Percentiles rank a stretch among this genome's conserved stretches.
These are phyloP conservation scores for Limnephilus marmoratus DNA, from an alignment of 2,888 invertebrate genomes.

Conservation along the genomic window DNA sequence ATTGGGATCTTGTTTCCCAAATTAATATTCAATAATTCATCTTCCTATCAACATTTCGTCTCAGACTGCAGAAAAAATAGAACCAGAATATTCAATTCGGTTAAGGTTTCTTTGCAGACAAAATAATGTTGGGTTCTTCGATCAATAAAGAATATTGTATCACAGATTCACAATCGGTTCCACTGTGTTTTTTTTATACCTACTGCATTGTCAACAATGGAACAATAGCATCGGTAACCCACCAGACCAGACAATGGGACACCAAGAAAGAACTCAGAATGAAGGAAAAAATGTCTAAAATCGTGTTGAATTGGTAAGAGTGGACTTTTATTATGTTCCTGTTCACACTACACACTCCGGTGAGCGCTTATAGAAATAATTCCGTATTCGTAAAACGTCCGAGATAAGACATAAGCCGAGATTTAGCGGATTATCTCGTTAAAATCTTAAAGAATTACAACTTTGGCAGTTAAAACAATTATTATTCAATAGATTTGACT, in stretches of 20 bases:
- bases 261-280: neutral
- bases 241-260: constrained; percentile 17
- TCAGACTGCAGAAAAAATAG: neutral
- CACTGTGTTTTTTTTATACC: neutral
- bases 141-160: neutral
- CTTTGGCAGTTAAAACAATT: too few relatives aligned
- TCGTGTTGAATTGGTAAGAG: neutral
- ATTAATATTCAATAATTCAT: too few relatives aligned
- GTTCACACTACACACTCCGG: neutral
- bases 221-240: neutral
- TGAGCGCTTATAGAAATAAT: neutral
- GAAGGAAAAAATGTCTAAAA: neutral
- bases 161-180: neutral
- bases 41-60: neutral
- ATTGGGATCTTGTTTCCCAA: neutral
- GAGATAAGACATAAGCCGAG: too few relatives aligned
- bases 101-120: neutral
- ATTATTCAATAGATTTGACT: neutral
- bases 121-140: neutral
- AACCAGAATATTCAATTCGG: neutral
- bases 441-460: too few relatives aligned
- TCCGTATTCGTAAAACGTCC: too few relatives aligned
- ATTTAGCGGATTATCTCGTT: too few relatives aligned
- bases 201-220: neutral
- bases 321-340: neutral